A percentile compares a stretch with the other conserved stretches of the same genome.
Conservation (phyloP, 2,797 vertebrate genomes). For the Premnoplex brunnescens region DNA sequence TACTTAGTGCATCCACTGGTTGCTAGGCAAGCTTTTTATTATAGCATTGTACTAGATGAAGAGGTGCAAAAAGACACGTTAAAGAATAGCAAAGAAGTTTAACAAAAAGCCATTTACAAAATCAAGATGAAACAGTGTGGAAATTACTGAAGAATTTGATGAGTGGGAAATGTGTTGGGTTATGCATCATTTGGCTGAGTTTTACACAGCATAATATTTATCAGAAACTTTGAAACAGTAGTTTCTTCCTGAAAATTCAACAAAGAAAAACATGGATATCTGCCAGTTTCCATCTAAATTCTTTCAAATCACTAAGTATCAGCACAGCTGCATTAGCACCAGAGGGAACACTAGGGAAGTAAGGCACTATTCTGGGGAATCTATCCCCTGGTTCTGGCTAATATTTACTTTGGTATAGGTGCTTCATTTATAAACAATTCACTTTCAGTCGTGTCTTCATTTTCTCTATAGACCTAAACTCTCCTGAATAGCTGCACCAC, state of each 20-base stretch:
- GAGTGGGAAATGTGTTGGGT: background rate
- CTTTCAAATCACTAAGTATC: background rate
- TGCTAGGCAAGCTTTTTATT: constrained; percentile 33
- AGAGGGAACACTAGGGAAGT: background rate
- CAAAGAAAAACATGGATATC: constrained; percentile 7
- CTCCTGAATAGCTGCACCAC: background rate
- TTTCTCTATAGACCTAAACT: background rate
- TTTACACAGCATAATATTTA: constrained; percentile 36
- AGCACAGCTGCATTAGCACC: background rate
- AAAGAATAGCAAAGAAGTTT: background rate
- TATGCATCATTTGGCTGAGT: background rate
- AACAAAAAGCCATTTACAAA: constrained; percentile 29
- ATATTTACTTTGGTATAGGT: background rate
- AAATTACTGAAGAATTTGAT: background rate
- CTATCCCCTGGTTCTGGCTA: background rate
- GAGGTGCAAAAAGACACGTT: background rate
- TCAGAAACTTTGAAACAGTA: constrained; percentile 8
- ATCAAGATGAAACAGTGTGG: background rate
- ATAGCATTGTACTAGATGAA: background rate
- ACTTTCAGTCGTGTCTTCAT: background rate
- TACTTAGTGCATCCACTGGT: background rate
- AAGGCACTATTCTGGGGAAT: background rate
- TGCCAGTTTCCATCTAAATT: background rate
- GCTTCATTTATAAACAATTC: background rate
- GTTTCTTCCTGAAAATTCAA: constrained; percentile 30